Base-by-base conservation (phyloP, 2,797 vertebrate species). In the Schizopygopsis pylzovi region DNA sequence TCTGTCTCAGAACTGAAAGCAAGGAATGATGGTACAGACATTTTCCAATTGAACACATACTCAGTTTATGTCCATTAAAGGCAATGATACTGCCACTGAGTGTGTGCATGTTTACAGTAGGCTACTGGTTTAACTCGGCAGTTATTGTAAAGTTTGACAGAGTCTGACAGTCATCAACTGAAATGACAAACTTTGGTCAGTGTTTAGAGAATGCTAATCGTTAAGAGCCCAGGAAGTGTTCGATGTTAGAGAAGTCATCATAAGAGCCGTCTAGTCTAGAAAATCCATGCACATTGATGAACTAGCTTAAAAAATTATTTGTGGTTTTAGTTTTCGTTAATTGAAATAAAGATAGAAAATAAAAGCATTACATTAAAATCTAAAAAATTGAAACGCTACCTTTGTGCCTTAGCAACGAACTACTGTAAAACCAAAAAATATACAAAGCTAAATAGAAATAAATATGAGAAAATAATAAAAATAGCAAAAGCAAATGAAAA, bases 1-100 rank as follows among this genome's bases (percentile, higher is more conserved):
- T 85, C 68, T 82, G 41, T 22, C 41, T 75, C 25, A n/a, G 45
- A 80, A 45, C 59, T 68, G 47, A 2, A 25, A 41, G 22, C 67
- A 59, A 78, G 59, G 45, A 84, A 68, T 83, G 84, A 75, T 63
- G 79, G 52, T 61, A 65, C 47, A 22, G 49, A 20, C 22, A 45
- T 47, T 47, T 73, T 56, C 63, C 67, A 68, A 16, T 28, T 25
- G 71, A 82, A 49, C 6, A 77, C 59, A 81, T 12, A 28, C 37
- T 87, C 72, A 1, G 63, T 61, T 75, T 37, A 15, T 87, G 86
- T n/a, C 88, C 86, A 84, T 80, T 85, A 85, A 85, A 86, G 82
- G 79, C 39, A 75, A 84, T 39, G 61, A 43, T 10, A 43, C 61
- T 37, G 67, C 15, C 4, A 6, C 33, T 65, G 33, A 49, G 43